Conservation (phyloP, 2,888 invertebrate species). For the Empis livida region DNA sequence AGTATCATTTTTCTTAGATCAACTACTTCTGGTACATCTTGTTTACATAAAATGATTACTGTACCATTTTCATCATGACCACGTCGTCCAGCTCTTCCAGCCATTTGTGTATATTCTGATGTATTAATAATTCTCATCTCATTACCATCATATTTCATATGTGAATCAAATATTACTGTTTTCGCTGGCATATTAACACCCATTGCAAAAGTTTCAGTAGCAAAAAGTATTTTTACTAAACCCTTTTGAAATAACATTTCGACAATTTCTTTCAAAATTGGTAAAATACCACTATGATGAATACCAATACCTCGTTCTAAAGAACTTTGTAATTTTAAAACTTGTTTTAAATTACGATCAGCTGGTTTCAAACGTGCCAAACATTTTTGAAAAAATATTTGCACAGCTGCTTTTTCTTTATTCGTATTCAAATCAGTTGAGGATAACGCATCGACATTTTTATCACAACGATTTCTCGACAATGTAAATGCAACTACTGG, state of each 20-base stretch:
- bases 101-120: conserved; percentile 98
- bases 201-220: conserved; percentile 99
- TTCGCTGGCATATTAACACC: conserved; percentile 99
- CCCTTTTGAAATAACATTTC: conserved; percentile 89
- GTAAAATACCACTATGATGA: conserved; percentile 96
- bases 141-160: conserved; percentile 81
- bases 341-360: conserved; percentile 83
- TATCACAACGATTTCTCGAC: conserved; percentile 51
- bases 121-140: conserved; percentile 64
- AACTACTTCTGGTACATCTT: conserved; percentile 57
- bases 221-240: conserved; percentile 82
- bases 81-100: conserved; percentile 89
- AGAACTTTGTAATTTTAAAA: conserved; percentile 51
- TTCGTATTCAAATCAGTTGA: conserved; percentile 69
- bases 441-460: conserved; percentile 45
- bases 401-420: conserved; percentile 72
- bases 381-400: conserved; percentile 74
- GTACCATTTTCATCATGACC: conserved; percentile 87
- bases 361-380: conserved; percentile 69
- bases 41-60: conserved; percentile 83
- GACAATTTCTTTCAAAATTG: conserved; percentile 97
- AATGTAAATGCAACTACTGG: conserved; percentile 93
- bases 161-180: conserved; percentile 91
- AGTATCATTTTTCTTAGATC: conserved; percentile 78
- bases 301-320: conserved; percentile 84